phyloP scores from a whole-genome alignment of 2,113 vertebrate species.

The Felis chaus region DNA sequence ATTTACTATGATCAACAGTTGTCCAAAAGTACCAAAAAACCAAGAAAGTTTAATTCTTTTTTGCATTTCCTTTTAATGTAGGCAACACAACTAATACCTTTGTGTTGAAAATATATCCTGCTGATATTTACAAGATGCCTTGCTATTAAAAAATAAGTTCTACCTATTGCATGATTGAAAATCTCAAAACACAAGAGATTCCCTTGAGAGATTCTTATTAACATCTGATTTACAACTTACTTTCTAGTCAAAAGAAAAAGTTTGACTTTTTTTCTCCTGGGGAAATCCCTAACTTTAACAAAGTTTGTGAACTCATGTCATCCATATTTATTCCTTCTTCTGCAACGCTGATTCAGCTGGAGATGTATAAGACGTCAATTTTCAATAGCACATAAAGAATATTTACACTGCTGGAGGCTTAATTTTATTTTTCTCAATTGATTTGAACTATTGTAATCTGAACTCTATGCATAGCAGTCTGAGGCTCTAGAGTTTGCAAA shows the following conservation, averaged over 20 bases:
- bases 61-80: conserved; percentile 41
- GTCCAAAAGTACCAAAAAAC: conserved; percentile 14
- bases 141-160: conserved; percentile 58
- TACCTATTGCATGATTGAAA: conserved; percentile 25
- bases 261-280: conserved; percentile 28
- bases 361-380: conserved; percentile 34
- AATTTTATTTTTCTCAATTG: conserved; percentile 47
- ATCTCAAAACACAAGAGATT: conserved; percentile 39
- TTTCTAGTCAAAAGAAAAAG: conserved; percentile 60
- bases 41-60: conserved; percentile 19
- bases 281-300: conserved; percentile 44
- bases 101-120: conserved; percentile 40
- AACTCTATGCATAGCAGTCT: not conserved
- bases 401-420: not conserved
- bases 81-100: not conserved
- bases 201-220: conserved; percentile 42
- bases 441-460: conserved; percentile 32
- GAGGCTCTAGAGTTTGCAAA: not conserved
- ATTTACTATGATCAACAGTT: conserved; percentile 24
- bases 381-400: conserved; percentile 38
- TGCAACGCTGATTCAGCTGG: conserved; percentile 18
- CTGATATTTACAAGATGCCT: conserved; percentile 38
- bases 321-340: not conserved
- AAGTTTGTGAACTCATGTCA: conserved; percentile 40
- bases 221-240: conserved; percentile 43